Conservation (phyloP, 2,888 invertebrate genomes). For the Apodemia mormo region DNA sequence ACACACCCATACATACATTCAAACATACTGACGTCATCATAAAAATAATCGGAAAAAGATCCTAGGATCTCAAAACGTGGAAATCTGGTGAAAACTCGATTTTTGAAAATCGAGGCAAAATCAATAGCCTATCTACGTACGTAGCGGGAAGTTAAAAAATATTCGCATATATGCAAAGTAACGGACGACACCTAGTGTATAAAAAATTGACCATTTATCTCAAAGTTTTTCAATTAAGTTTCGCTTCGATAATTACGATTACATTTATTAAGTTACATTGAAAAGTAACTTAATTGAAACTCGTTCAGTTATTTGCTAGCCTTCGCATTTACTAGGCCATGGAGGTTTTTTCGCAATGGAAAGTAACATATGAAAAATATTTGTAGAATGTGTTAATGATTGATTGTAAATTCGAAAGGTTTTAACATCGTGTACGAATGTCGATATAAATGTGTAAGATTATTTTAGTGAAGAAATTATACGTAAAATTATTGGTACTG, state of each 20-base stretch:
- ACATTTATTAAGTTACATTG: conserved; percentile 57
- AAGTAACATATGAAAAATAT: conserved; percentile 10
- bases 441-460: not conserved
- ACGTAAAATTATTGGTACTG: not conserved
- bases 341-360: conserved; percentile 15
- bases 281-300: conserved; percentile 58
- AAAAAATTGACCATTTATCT: not conserved
- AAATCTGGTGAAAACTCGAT: no score
- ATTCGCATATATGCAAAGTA: no score
- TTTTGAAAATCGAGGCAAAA: no score
- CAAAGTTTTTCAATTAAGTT: not conserved
- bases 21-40: no score
- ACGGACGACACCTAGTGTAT: not conserved
- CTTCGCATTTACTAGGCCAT: conserved; percentile 41
- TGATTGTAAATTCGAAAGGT: conserved; percentile 18
- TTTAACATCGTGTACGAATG: conserved; percentile 15
- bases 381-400: conserved; percentile 6
- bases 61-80: no score
- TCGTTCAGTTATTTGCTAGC: conserved; percentile 47
- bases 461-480: not conserved
- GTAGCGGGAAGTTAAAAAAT: no score
- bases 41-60: no score
- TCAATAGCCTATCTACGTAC: no score
- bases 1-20: no score
- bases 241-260: conserved; percentile 46